Conservation (phyloP, 2,888 invertebrate genomes). For the Schrankia costaestrigalis region DNA sequence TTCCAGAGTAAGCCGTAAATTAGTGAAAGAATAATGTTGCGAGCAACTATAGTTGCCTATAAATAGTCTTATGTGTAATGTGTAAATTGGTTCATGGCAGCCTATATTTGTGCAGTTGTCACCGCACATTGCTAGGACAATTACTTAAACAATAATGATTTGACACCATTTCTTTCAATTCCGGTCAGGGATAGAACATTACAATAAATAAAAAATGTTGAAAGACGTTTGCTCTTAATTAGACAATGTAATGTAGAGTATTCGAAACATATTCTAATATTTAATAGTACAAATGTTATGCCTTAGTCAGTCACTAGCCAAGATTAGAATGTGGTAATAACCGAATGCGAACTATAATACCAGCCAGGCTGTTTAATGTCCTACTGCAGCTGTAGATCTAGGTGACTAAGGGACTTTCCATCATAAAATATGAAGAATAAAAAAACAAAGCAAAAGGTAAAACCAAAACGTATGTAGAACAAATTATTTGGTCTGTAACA, state of each 20-base stretch:
- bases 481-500: too few relatives aligned
- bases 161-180: slow-evolving; percentile 60
- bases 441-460: too few relatives aligned
- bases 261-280: too few relatives aligned
- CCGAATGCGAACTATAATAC: too few relatives aligned
- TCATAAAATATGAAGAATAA: too few relatives aligned
- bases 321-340: too few relatives aligned
- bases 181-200: slow-evolving; percentile 53
- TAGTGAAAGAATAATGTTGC: slow-evolving; percentile 17
- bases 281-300: too few relatives aligned
- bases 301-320: too few relatives aligned
- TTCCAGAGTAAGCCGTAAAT: neutral
- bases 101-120: slow-evolving; percentile 62
- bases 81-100: slow-evolving; percentile 68
- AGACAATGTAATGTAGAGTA: slow-evolving; percentile 5
- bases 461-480: too few relatives aligned
- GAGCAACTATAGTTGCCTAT: slow-evolving; percentile 28
- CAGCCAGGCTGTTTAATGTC: too few relatives aligned
- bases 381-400: too few relatives aligned
- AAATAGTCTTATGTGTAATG: slow-evolving; percentile 52
- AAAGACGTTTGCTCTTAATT: slow-evolving; percentile 15
- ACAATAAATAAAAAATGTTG: slow-evolving; percentile 35
- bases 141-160: slow-evolving; percentile 51
- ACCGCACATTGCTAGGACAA: slow-evolving; percentile 44
- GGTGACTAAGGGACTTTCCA: too few relatives aligned